Evolutionary conservation across 2,888 invertebrate genomes (phyloP).

Genomic region (Oasisia sp.): DNA sequence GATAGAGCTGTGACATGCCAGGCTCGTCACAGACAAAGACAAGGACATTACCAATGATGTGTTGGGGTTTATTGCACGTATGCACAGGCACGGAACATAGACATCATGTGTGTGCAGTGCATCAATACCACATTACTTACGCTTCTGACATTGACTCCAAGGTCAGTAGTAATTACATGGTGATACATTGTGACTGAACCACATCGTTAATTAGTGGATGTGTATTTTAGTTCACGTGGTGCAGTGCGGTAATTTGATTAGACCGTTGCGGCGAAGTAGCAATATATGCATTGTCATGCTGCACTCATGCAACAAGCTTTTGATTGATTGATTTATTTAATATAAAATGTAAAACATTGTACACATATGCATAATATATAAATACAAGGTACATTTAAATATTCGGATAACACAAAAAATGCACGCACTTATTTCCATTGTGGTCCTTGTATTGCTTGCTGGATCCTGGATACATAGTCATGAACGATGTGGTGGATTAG

Average conservation of each 20-base stretch:
- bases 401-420: too few species aligned
- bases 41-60: not conserved
- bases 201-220: not conserved
- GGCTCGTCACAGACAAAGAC: not conserved
- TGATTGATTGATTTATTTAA: too few species aligned
- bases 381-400: too few species aligned
- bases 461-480: not conserved
- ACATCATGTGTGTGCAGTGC: not conserved
- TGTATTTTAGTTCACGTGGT: not conserved
- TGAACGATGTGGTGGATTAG: not conserved
- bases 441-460: too few species aligned
- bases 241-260: not conserved
- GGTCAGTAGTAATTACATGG: not conserved
- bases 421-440: too few species aligned
- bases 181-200: not conserved
- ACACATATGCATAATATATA: too few species aligned
- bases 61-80: not conserved
- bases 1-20: not conserved
- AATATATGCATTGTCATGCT: not conserved
- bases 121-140: not conserved
- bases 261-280: not conserved
- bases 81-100: not conserved
- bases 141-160: not conserved
- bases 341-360: too few species aligned
- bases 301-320: not conserved